Conservation (phyloP, 2,113 vertebrate genomes). For the Etia nguti region DNA sequence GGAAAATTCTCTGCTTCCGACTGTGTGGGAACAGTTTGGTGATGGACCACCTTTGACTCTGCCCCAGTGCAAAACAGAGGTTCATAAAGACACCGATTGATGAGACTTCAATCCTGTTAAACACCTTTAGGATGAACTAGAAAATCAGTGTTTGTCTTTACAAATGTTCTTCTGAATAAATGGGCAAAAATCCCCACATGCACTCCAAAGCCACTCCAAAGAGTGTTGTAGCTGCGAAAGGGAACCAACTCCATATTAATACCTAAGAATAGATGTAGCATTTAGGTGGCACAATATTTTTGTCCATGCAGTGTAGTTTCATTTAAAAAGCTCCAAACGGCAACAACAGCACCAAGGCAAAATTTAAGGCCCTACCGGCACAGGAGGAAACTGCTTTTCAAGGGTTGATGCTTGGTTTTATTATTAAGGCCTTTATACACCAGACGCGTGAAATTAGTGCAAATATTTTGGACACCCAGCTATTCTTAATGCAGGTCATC, state of each 20-base stretch:
- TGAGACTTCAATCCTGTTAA: too few relatives aligned
- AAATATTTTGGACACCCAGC: not conserved
- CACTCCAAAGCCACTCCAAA: not conserved
- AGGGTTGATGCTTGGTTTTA: rapidly evolving
- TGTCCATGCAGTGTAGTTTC: rapidly evolving
- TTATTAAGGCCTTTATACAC: not conserved
- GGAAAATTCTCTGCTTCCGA: not conserved
- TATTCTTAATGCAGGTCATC: not conserved
- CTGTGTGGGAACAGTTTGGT: not conserved
- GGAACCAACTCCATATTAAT: not conserved
- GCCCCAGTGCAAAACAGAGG: not conserved
- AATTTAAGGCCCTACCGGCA: rapidly evolving
- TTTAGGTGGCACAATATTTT: not conserved
- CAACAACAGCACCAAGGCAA: not conserved
- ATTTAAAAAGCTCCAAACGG: not conserved
- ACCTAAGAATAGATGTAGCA: not conserved
- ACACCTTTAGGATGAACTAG: not conserved
- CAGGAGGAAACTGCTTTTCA: not conserved
- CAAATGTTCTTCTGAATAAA: not conserved
- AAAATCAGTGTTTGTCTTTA: not conserved
- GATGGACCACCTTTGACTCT: not conserved
- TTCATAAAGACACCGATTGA: not conserved
- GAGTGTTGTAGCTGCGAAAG: not conserved
- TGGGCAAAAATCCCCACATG: not conserved
- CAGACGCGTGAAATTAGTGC: not conserved